Evolutionary conservation across 1,140 invertebrate species (phyloP).

Genomic region (Neodiprion fabricii): DNA sequence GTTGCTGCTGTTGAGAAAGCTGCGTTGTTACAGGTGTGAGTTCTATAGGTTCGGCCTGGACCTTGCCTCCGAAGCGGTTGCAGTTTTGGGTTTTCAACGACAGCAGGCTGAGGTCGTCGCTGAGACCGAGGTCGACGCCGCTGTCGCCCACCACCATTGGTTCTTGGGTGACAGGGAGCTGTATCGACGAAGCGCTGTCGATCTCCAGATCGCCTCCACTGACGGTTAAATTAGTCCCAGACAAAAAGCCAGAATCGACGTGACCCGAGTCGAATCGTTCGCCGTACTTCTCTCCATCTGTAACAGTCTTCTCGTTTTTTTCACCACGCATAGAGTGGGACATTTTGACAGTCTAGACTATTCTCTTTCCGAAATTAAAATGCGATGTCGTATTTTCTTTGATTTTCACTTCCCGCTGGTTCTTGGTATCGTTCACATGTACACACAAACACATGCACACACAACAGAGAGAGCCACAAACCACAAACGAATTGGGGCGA

Average conservation of each 20-base stretch:
- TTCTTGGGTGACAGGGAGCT: conserved; percentile 30
- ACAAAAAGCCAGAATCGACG: conserved; percentile 65
- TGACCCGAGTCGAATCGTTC: conserved; percentile 29
- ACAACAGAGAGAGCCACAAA: too few relatives aligned
- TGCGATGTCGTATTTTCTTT: neutral
- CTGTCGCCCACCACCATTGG: conserved; percentile 59
- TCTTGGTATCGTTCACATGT: neutral
- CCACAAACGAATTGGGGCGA: too few relatives aligned
- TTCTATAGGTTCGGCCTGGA: conserved; percentile 35
- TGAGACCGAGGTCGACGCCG: conserved; percentile 61
- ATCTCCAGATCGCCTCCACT: conserved; percentile 32
- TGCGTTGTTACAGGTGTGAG: conserved; percentile 26
- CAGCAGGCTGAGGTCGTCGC: conserved; percentile 62
- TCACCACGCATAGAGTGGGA: conserved; percentile 29
- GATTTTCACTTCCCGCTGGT: neutral
- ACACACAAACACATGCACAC: neutral
- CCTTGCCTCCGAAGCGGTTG: conserved; percentile 33
- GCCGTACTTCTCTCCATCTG: conserved; percentile 28
- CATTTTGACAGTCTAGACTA: conserved; percentile 29
- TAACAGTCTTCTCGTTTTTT: conserved; percentile 33
- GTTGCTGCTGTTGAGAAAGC: conserved; percentile 7
- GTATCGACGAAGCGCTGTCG: conserved; percentile 10
- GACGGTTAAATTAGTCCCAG: conserved; percentile 58
- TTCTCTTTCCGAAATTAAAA: neutral
- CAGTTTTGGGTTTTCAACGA: conserved; percentile 51